phyloP scores from a whole-genome alignment of 2,888 invertebrate genomes.

The Rugalucina vietnamica region DNA sequence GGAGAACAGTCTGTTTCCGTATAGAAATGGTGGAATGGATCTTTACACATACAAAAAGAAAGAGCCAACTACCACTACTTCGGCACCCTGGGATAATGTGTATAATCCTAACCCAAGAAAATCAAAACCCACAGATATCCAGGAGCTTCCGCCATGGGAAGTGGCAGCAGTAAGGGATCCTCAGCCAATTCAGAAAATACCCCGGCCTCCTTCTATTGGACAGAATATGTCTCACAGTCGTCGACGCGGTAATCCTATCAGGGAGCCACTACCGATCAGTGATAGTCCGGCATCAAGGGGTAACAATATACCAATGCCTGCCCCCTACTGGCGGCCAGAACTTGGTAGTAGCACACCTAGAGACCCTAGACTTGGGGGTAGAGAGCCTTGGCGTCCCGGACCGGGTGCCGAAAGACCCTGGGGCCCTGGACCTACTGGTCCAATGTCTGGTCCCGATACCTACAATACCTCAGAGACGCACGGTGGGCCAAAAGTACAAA shows the following conservation, averaged over 20 bases:
- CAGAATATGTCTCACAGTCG: background rate
- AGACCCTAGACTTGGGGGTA: no score
- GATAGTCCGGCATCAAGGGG: background rate
- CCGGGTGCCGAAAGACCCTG: no score
- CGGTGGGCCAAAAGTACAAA: no score
- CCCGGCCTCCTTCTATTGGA: background rate
- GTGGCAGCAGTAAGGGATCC: background rate
- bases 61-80: background rate
- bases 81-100: background rate
- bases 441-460: no score
- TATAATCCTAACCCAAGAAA: background rate
- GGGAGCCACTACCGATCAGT: background rate
- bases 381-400: no score
- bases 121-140: background rate
- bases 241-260: background rate
- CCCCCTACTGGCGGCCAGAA: no score
- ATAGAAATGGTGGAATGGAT: background rate
- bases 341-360: no score
- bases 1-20: background rate
- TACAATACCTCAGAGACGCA: no score
- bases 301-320: no score
- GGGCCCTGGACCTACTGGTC: background rate
- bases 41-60: background rate
- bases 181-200: background rate
- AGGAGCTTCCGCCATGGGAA: constrained; percentile 1